Evolutionary conservation across 2,113 vertebrate genomes (phyloP).

Genomic region (Antechinus flavipes): DNA sequence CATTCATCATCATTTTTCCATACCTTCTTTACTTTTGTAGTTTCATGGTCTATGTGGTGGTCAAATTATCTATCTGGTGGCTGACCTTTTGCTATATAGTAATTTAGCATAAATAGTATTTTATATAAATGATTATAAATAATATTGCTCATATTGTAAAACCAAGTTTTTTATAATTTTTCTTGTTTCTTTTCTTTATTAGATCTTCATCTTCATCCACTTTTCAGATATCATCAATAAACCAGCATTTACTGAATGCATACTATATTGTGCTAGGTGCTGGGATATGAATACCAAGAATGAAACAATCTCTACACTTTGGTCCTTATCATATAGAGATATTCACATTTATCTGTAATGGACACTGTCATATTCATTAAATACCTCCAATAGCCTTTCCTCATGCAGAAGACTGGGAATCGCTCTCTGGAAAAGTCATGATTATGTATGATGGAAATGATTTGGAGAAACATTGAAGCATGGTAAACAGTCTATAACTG

Average conservation of each 20-base stretch:
- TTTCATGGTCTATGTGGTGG: neutral
- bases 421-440: neutral
- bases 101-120: neutral
- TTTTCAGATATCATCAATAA: neutral
- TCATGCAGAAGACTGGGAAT: neutral
- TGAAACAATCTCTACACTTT: neutral
- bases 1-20: neutral
- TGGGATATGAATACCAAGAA: neutral
- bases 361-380: neutral
- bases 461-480: neutral
- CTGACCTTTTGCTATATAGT: neutral
- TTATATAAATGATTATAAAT: neutral
- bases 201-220: neutral
- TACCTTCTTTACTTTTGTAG: neutral
- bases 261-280: neutral
- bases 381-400: neutral
- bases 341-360: neutral
- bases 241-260: neutral
- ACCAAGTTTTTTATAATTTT: neutral
- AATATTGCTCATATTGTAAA: neutral
- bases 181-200: neutral
- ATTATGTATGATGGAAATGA: neutral
- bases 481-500: neutral
- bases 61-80: neutral
- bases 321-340: neutral